phyloP scores from a whole-genome alignment of 2,888 invertebrate genomes.

The Polydesmus complanatus region DNA sequence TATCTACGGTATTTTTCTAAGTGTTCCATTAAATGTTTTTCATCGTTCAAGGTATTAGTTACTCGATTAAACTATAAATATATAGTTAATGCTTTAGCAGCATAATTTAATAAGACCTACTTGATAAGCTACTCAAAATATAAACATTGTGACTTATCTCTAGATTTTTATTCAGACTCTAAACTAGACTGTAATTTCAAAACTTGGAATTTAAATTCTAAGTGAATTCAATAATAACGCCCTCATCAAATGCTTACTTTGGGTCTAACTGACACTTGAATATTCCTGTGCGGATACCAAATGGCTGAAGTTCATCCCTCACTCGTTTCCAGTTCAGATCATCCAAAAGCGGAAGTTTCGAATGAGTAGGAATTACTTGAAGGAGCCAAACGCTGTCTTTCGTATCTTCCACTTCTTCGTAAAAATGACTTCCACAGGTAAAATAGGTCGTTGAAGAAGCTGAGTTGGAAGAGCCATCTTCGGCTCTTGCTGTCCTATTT shows the following conservation, averaged over 20 bases:
- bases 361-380: constrained; percentile 31
- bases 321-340: constrained; percentile 34
- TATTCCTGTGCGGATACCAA: constrained; percentile 37
- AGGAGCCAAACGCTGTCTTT: constrained; percentile 42
- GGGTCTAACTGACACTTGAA: constrained; percentile 37
- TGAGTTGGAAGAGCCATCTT: constrained; percentile 20
- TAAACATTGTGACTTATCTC: too few relatives aligned
- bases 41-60: too few relatives aligned
- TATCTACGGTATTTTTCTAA: too few relatives aligned
- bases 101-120: too few relatives aligned
- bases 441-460: constrained; percentile 28
- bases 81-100: too few relatives aligned
- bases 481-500: constrained; percentile 20
- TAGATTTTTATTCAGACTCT: background rate
- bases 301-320: constrained; percentile 32
- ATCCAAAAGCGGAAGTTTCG: constrained; percentile 26
- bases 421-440: constrained; percentile 33
- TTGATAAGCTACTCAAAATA: too few relatives aligned
- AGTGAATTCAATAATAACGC: background rate
- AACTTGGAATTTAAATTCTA: background rate
- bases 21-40: too few relatives aligned
- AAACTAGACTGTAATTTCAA: background rate
- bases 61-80: too few relatives aligned
- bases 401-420: constrained; percentile 39
- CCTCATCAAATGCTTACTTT: constrained; percentile 26